Percentiles rank a stretch among this genome's conserved stretches.
Conservation (phyloP, 2,113 vertebrate genomes). For the Leiothrix lutea region DNA sequence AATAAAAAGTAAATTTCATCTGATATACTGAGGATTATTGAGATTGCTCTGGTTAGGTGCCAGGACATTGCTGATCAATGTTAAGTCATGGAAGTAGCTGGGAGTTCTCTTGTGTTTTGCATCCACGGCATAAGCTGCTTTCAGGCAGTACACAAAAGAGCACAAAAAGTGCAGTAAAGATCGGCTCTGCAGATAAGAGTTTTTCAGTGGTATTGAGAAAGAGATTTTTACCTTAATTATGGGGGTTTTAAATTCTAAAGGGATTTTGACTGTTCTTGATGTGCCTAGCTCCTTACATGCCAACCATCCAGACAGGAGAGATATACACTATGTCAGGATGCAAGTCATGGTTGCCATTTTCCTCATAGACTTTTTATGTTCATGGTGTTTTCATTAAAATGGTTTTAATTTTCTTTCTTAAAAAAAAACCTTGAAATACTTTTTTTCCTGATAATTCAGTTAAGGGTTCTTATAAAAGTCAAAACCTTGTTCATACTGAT, state of each 20-base stretch:
- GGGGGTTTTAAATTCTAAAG: not conserved
- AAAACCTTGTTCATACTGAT: not conserved
- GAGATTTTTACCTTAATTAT: not conserved
- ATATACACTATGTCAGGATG: not conserved
- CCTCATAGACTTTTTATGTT: not conserved
- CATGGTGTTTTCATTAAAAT: not conserved
- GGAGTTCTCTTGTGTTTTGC: not conserved
- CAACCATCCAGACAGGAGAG: not conserved
- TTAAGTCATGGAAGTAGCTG: not conserved
- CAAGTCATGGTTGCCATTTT: not conserved
- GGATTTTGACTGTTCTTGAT: not conserved
- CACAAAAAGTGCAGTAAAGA: not conserved
- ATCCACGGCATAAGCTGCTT: not conserved
- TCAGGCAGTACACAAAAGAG: not conserved
- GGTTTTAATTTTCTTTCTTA: not conserved
- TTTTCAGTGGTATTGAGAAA: not conserved
- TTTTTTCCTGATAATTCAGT: not conserved
- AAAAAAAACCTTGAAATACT: not conserved
- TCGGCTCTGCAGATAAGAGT: not conserved
- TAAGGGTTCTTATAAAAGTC: not conserved
- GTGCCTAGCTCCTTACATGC: not conserved
- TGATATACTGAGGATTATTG: not conserved
- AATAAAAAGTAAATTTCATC: not conserved
- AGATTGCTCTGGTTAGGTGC: not conserved
- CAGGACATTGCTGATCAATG: not conserved